phyloP scores from a whole-genome alignment of 1,140 invertebrate genomes.

The Pseudachorutes palmiensis region DNA sequence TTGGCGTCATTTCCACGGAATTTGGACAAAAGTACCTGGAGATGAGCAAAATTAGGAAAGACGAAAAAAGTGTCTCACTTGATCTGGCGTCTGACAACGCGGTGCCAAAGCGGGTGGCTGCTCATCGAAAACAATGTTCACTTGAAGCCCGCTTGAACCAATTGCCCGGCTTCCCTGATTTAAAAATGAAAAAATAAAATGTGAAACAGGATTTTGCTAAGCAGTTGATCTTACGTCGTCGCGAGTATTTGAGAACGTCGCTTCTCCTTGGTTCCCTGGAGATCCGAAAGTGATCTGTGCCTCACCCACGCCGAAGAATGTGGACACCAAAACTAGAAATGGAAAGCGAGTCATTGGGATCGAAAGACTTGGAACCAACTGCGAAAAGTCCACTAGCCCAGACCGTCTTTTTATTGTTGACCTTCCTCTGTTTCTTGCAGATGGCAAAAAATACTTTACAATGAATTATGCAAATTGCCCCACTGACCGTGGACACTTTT shows the following conservation, averaged over 20 bases:
- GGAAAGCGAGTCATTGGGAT: background rate
- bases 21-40: no score
- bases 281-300: background rate
- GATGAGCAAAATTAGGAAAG: background rate
- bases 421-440: background rate
- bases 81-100: constrained; percentile 25
- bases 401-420: background rate
- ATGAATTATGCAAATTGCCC: background rate
- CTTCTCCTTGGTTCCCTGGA: background rate
- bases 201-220: no score
- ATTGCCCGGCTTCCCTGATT: background rate
- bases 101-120: constrained; percentile 14
- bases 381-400: background rate
- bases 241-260: no score
- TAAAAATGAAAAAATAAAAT: background rate
- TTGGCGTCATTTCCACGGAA: background rate
- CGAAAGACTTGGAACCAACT: background rate
- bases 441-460: background rate
- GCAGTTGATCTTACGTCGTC: no score
- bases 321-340: background rate
- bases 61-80: constrained; percentile 18
- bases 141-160: background rate
- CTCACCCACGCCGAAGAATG: background rate
- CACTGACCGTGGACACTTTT: constrained; percentile 8
- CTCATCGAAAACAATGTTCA: constrained; percentile 34